A percentile compares a stretch with the other conserved stretches of the same genome.
Evolutionary conservation across 2,797 vertebrate species (phyloP).

Genomic region (Syndactyla subalaris): DNA sequence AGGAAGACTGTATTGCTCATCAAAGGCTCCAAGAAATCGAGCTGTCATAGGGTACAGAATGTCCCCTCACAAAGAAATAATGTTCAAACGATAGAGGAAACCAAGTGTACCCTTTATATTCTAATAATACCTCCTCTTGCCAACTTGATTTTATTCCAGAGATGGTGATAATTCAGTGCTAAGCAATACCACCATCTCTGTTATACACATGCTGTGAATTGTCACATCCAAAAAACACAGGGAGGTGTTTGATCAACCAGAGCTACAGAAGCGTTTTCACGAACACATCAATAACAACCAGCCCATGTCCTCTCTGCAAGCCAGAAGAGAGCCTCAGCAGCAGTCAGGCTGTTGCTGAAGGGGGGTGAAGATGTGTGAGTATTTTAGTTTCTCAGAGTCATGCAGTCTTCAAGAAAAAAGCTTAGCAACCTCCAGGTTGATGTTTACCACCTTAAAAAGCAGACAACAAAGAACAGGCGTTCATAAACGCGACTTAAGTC

Average conservation of each 20-base stretch:
- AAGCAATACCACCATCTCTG: not conserved
- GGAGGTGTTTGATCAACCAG: not conserved
- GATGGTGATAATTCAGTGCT: not conserved
- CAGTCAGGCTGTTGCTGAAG: not conserved
- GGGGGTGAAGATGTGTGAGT: not conserved
- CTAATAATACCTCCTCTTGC: not conserved
- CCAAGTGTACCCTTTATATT: not conserved
- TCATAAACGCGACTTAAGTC: not conserved
- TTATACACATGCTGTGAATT: not conserved
- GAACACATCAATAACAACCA: not conserved
- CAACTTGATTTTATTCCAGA: not conserved
- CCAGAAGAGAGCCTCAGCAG: not conserved
- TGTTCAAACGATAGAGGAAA: not conserved
- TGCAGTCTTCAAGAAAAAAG: not conserved
- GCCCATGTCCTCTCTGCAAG: rapidly evolving
- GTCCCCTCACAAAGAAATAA: not conserved
- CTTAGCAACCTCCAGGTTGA: not conserved
- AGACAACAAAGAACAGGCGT: not conserved
- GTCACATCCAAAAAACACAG: not conserved
- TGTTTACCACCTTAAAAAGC: not conserved
- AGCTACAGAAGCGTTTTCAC: not conserved
- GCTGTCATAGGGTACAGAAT: not conserved
- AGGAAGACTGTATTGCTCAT: not conserved
- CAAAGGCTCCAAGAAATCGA: not conserved
- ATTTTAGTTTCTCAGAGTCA: not conserved